A percentile compares a stretch with the other conserved stretches of the same genome.
phyloP scores from a whole-genome alignment of 1,140 invertebrate genomes.

The Drosophila arizonae region DNA sequence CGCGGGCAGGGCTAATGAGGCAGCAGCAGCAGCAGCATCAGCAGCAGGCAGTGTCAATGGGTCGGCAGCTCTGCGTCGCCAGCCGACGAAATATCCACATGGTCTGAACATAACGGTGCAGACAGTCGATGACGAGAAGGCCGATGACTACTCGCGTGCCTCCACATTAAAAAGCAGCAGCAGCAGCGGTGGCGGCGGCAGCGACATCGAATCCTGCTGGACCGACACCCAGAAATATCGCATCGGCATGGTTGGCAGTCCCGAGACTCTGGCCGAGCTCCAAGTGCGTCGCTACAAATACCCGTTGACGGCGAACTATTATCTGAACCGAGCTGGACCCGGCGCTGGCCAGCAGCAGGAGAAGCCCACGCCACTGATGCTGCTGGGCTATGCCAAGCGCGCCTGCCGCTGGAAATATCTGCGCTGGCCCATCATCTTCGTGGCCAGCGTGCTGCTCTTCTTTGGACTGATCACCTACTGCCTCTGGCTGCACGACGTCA shows the following conservation, averaged over 20 bases:
- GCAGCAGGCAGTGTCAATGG: slow-evolving; percentile 8
- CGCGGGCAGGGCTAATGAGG: slow-evolving; percentile 44
- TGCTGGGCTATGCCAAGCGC: slow-evolving; percentile 60
- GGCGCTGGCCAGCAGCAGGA: slow-evolving; percentile 13
- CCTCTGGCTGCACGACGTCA: slow-evolving; percentile 77
- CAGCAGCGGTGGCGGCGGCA: slow-evolving; percentile 35
- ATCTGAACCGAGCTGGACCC: slow-evolving; percentile 50
- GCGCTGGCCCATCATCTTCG: slow-evolving; percentile 77
- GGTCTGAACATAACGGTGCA: slow-evolving; percentile 75
- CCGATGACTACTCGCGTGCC: slow-evolving; percentile 63
- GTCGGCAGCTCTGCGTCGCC: slow-evolving; percentile 55
- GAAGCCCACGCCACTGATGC: slow-evolving; percentile 58
- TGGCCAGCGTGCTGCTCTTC: slow-evolving; percentile 74
- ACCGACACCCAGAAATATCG: slow-evolving; percentile 67
- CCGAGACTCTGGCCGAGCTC: slow-evolving; percentile 72
- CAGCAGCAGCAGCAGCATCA: slow-evolving; percentile 9
- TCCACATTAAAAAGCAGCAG: slow-evolving; percentile 55
- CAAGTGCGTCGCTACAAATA: slow-evolving; percentile 80
- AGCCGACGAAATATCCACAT: slow-evolving; percentile 77
- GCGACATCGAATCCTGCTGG: slow-evolving; percentile 58
- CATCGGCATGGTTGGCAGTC: slow-evolving; percentile 68
- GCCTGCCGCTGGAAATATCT: slow-evolving; percentile 77
- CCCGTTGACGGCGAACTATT: slow-evolving; percentile 75
- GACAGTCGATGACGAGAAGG: slow-evolving; percentile 52
- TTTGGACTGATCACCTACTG: slow-evolving; percentile 80